These are phyloP conservation scores for sheep (Ovis aries) DNA, from an alignment of 2,113 vertebrate species.

Conservation along the genomic window DNA sequence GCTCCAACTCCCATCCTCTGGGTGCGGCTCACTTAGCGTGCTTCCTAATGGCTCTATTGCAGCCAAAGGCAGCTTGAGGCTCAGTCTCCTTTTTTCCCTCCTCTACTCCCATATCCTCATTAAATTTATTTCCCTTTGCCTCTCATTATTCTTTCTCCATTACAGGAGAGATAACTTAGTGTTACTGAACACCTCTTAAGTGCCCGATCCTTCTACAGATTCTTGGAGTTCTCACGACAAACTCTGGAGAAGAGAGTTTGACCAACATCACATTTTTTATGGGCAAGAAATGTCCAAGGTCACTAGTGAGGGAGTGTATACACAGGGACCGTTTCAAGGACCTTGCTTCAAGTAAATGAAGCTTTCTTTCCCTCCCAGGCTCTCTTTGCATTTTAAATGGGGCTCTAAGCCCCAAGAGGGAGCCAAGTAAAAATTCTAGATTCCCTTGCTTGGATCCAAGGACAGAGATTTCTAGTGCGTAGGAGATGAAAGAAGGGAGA, in stretches of 20 bases:
- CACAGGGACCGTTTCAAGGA: neutral
- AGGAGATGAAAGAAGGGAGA: neutral
- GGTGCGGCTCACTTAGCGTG: neutral
- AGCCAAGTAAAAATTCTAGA: neutral
- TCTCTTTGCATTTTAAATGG: conserved; percentile 34
- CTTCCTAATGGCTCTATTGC: neutral
- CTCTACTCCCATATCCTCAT: neutral
- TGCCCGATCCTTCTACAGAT: neutral
- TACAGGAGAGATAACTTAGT: neutral
- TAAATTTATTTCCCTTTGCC: neutral
- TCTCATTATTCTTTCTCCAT: neutral
- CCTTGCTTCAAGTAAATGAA: conserved; percentile 5
- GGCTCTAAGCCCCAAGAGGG: neutral
- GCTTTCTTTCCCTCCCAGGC: neutral
- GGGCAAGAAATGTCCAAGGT: neutral
- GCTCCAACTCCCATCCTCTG: neutral
- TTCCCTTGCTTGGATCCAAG: neutral
- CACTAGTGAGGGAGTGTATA: neutral
- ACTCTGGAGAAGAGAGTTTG: neutral
- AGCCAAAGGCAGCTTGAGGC: neutral
- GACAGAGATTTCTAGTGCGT: neutral
- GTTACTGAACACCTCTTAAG: neutral
- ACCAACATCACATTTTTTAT: neutral
- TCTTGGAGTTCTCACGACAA: neutral
- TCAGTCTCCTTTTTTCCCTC: neutral